Base-by-base conservation (phyloP, 2,888 invertebrate genomes). In the Tenthredo livida region DNA sequence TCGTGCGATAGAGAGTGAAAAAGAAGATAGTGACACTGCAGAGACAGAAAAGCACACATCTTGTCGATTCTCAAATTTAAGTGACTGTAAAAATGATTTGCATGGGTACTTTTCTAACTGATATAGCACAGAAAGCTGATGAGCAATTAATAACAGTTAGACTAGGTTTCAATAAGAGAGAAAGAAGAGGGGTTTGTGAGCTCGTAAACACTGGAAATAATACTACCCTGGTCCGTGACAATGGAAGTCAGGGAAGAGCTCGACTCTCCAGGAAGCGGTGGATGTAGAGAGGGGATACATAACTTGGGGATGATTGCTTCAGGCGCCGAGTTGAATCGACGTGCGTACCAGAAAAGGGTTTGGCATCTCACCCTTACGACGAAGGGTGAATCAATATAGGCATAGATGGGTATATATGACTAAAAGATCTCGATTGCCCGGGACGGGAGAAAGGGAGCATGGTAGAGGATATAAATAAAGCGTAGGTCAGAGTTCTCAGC, bases 241-340 rank as follows among this genome's bases (percentile, higher is more conserved):
- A 33, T 70, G 70, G 17, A 33, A 70, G 37, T 12, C 70, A 37
- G 70, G 70, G n/a, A 12, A 7, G 70, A 70, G 70, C n/a, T 15
- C 5, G 33, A 25, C 15, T 29, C n/a, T 10, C 10, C 25, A 75
- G 47, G 33, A 77, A 10, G 58, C 7, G 77, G 50, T 17, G 50
- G 54, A n/a, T n/a, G 15, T 17, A 37, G 78, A 54, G 4, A 54
- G 54, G 78, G 78, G 54, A 33, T 33, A 54, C 78, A 29, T 54
- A 78, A 78, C 37, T 78, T 47, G 54, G 58, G 78, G 78, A 78
- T 78, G 78, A 78, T 78, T 78, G 78, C 54, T 78, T 25, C 15
- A 78, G 78, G 54, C 54, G 58, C 54, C 21, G 54, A 78, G 58
- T 78, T 50, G 78, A 78, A 78, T 78, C 54, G 78, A 78, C 78